A percentile compares a stretch with the other conserved stretches of the same genome.
phyloP scores from a whole-genome alignment of 2,888 invertebrate genomes.

The Helobdella robusta region DNA sequence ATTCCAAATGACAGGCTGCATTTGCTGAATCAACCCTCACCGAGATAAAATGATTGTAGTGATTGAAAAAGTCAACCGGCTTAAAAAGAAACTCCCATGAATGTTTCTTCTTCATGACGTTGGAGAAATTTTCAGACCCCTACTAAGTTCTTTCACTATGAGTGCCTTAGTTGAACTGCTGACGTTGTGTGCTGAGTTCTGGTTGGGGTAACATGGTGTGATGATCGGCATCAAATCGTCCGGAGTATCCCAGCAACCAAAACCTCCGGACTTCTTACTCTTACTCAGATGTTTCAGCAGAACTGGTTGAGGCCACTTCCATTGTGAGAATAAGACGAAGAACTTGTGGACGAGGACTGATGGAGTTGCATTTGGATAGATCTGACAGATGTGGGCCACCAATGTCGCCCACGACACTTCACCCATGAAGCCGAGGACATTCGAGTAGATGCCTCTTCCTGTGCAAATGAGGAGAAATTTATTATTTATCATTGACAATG shows the following conservation, averaged over 20 bases:
- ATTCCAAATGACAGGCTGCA: too few relatives aligned
- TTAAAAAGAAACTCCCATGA: slow-evolving; percentile 88
- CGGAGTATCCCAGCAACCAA: slow-evolving; percentile 86
- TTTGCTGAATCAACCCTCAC: too few relatives aligned
- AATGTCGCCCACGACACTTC: slow-evolving; percentile 99
- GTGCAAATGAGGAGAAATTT: too few relatives aligned
- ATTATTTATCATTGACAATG: too few relatives aligned
- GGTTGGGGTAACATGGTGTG: slow-evolving; percentile 97
- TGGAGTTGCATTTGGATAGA: slow-evolving; percentile 92
- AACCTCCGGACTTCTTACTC: slow-evolving; percentile 70
- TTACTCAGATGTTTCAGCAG: slow-evolving; percentile 69
- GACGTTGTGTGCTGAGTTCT: slow-evolving; percentile 98
- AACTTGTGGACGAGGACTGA: slow-evolving; percentile 93
- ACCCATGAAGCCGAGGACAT: slow-evolving; percentile 90
- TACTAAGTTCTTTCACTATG: slow-evolving; percentile 81
- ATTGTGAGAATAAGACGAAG: slow-evolving; percentile 92
- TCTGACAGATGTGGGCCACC: slow-evolving; percentile 91
- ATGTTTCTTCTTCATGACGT: slow-evolving; percentile 70
- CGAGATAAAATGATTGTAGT: too few relatives aligned
- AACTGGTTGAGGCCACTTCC: slow-evolving; percentile 98
- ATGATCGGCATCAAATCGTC: slow-evolving; percentile 86
- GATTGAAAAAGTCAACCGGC: slow-evolving; percentile 78
- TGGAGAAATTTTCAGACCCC: slow-evolving; percentile 48
- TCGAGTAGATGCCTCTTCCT: slow-evolving; percentile 93
- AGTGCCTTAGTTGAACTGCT: slow-evolving; percentile 81